These are phyloP conservation scores for Sycophila sp. DNA, from an alignment of 1,140 invertebrate genomes.

Conservation along the genomic window DNA sequence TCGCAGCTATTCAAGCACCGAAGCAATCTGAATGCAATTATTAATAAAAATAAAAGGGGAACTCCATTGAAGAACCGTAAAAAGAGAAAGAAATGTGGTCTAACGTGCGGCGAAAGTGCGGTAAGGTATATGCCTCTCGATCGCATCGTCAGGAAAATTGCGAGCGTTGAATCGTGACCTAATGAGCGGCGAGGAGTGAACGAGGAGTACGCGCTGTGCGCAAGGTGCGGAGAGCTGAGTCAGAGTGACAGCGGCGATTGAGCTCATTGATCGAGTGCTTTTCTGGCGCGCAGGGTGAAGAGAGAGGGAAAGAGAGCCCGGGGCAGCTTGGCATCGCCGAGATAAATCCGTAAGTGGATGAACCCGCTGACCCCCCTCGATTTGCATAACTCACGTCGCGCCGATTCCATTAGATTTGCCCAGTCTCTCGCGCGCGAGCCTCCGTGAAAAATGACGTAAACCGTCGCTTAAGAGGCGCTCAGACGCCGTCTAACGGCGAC, in stretches of 20 bases:
- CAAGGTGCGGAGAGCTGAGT: slow-evolving; percentile 3
- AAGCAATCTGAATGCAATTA: no score
- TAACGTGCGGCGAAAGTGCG: no score
- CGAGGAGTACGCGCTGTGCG: background rate
- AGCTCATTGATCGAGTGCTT: slow-evolving; percentile 4
- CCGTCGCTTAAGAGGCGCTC: background rate
- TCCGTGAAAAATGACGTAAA: slow-evolving; percentile 19
- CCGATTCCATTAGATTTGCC: slow-evolving; percentile 34
- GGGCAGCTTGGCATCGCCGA: slow-evolving; percentile 23
- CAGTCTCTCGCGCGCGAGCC: background rate
- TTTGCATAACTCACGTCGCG: slow-evolving; percentile 45
- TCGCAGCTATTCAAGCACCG: no score
- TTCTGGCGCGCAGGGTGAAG: background rate
- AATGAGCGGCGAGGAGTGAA: background rate
- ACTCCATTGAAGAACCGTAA: no score
- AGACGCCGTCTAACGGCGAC: background rate
- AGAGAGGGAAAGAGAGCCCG: background rate
- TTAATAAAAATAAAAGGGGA: no score
- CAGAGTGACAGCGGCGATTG: slow-evolving; percentile 16
- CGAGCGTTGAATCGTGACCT: background rate
- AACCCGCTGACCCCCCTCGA: slow-evolving; percentile 40
- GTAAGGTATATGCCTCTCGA: no score
- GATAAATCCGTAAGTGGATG: slow-evolving; percentile 39
- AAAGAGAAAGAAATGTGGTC: no score
- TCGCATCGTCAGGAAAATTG: no score